Evolutionary conservation across 2,888 invertebrate species (phyloP).

Genomic region (Trachelus stipa): DNA sequence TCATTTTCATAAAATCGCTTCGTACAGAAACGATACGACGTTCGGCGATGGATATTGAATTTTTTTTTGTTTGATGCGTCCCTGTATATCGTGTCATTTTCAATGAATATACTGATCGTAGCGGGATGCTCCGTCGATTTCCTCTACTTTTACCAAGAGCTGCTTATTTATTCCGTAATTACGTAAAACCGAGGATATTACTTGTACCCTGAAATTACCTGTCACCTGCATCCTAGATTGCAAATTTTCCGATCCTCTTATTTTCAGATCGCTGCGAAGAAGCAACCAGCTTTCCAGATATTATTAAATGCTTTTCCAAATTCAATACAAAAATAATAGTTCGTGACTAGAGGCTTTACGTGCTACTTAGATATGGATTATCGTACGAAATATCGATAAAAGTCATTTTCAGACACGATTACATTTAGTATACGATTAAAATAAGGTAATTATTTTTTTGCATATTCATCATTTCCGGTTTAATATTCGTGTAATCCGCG

Average conservation of each 20-base stretch:
- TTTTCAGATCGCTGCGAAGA: not conserved
- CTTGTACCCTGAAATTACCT: not conserved
- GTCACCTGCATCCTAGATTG: not conserved
- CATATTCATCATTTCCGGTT: too few species aligned
- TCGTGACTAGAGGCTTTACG: too few species aligned
- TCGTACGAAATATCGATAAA: too few species aligned
- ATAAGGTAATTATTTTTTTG: too few species aligned
- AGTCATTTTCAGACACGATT: too few species aligned
- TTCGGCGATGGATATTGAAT: not conserved
- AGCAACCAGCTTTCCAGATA: not conserved
- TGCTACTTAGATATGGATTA: too few species aligned
- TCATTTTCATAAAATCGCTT: not conserved
- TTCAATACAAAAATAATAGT: not conserved
- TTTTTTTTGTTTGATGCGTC: not conserved
- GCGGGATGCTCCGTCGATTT: not conserved
- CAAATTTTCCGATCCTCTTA: not conserved
- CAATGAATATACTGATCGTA: not conserved
- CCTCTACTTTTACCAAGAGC: not conserved
- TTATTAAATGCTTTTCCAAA: not conserved
- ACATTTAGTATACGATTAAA: too few species aligned
- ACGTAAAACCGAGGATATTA: not conserved
- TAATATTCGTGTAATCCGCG: not conserved
- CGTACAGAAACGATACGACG: not conserved
- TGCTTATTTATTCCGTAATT: not conserved
- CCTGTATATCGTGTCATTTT: not conserved